A percentile compares a stretch with the other conserved stretches of the same genome.
These are phyloP conservation scores for Pycnomerus fuliginosus DNA, from an alignment of 2,888 invertebrate species.

Conservation along the genomic window DNA sequence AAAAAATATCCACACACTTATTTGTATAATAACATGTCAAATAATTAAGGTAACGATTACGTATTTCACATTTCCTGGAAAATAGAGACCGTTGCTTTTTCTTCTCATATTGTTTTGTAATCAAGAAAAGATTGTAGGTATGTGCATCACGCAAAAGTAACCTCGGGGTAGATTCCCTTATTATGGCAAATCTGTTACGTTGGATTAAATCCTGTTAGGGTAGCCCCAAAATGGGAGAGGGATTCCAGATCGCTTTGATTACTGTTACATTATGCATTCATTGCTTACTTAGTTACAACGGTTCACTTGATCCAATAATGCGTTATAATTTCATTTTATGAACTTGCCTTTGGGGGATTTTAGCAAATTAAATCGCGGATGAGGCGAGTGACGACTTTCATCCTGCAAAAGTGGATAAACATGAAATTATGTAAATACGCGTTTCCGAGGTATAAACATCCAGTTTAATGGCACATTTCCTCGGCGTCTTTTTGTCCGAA, in stretches of 20 bases:
- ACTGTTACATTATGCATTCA: conserved; percentile 46
- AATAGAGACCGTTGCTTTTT: conserved; percentile 6
- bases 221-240: conserved; percentile 37
- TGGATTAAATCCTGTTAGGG: conserved; percentile 49
- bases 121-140: conserved; percentile 23
- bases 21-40: neutral
- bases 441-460: conserved; percentile 16
- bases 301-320: conserved; percentile 36
- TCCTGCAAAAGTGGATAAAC: conserved; percentile 5
- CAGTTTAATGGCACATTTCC: conserved; percentile 18
- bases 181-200: conserved; percentile 47
- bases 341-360: conserved; percentile 24
- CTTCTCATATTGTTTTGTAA: conserved; percentile 15
- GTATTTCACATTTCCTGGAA: conserved; percentile 2
- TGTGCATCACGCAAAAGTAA: conserved; percentile 23
- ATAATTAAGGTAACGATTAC: conserved; percentile 1
- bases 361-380: conserved; percentile 13
- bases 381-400: neutral
- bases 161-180: conserved; percentile 30
- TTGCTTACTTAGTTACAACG: conserved; percentile 38
- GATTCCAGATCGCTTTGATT: conserved; percentile 28
- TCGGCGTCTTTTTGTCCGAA: conserved; percentile 9
- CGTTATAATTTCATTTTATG: conserved; percentile 36
- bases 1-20: neutral
- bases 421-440: conserved; percentile 17